Base-by-base conservation (phyloP, 2,888 invertebrate genomes). In the Himalopsyche kuldschensis region DNA sequence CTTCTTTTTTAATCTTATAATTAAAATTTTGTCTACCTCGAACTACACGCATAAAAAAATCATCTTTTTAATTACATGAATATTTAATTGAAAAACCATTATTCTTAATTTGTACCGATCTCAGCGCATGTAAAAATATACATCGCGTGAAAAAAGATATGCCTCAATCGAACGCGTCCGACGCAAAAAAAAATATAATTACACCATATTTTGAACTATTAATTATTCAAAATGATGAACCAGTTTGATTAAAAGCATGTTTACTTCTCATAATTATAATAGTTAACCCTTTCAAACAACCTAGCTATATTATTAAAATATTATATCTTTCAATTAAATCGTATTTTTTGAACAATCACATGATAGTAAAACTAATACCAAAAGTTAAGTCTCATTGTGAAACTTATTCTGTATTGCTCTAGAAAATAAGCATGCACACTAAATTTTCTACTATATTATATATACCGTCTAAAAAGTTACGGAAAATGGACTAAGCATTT, bases 241-340 rank as follows among this genome's bases (percentile, higher is more conserved):
- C 78, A 83, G 20, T 83, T 83, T 46, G 80, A 83, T 83, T 78
- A 48, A 80, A 47, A 78, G 79, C 78, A 20, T 31, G 32, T 24
- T 20, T 20, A 55, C 55, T 55, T 55, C 55, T 55, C 55, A 55
- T 55, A 55, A 55, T 55, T 20, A 55, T 10, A 20, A 20, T 55
- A 0, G n/a, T 10, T 55, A 10, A 55, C 55, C 55, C 55, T 24
- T 20, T 15, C 1, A 69, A 24, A 3, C 69, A 30, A 30, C 11
- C 3, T 1, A 10, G 24, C 17, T n/a, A 24, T 30, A 24, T 1
- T 6, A 63, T 27, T 10, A 35, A 35, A 8, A 8, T 5, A n/a
- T n/a, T n/a, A n/a, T n/a, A n/a, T n/a, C n/a, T n/a, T n/a, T n/a
- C n/a, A n/a, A n/a, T n/a, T 4, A 35, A 3, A 4, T 3, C 6